Percentiles rank a stretch among this genome's conserved stretches.
phyloP scores from a whole-genome alignment of 2,797 vertebrate species.

The Sebastes trivittatus region DNA sequence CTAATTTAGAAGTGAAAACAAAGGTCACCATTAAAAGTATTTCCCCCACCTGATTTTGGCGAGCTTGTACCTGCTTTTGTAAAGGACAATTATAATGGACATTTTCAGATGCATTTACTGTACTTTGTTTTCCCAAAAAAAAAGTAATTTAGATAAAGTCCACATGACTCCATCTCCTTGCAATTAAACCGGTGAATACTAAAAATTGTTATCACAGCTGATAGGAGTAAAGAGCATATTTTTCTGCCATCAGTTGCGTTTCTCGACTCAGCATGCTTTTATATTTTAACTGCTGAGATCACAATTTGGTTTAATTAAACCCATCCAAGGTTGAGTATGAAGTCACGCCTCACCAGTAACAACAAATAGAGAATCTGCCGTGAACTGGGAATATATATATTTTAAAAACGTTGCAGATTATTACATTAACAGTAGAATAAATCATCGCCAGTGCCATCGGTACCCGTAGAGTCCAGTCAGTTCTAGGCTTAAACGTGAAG shows the following conservation, averaged over 20 bases:
- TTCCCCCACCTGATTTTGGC: not conserved
- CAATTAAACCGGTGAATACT: constrained; percentile 6
- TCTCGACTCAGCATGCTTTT: not conserved
- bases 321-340: not conserved
- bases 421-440: constrained; percentile 1
- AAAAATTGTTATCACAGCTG: not conserved
- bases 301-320: not conserved
- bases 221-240: not conserved
- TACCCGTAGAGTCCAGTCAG: constrained; percentile 13
- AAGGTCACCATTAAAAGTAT: not conserved
- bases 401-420: not conserved
- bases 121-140: not conserved
- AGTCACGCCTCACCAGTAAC: not conserved
- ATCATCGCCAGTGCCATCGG: constrained; percentile 5
- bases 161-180: not conserved
- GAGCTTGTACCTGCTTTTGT: not conserved
- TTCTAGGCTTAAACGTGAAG: constrained; percentile 60
- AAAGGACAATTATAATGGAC: not conserved
- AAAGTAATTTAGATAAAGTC: constrained; percentile 15
- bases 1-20: not conserved
- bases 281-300: not conserved
- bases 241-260: not conserved
- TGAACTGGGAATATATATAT: not conserved
- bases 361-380: not conserved
- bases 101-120: not conserved